A percentile compares a stretch with the other conserved stretches of the same genome.
These are phyloP conservation scores for Porphyrio hochstetteri DNA, from an alignment of 2,113 vertebrate genomes.

Conservation along the genomic window DNA sequence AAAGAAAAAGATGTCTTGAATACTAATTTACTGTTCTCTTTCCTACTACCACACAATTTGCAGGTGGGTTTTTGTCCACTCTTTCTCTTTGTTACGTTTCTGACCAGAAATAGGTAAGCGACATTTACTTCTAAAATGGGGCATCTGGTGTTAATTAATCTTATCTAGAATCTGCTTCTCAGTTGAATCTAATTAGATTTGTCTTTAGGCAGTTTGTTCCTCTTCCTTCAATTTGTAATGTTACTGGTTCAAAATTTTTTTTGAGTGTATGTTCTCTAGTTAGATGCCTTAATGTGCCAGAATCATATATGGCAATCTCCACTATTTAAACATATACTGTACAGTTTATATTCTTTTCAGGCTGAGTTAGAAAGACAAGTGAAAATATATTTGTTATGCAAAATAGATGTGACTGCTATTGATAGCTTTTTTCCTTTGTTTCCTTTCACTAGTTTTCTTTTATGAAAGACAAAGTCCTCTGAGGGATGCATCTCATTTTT, in stretches of 20 bases:
- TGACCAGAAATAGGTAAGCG: neutral
- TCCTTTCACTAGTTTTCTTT: neutral
- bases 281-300: neutral
- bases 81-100: neutral
- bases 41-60: neutral
- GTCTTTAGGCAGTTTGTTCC: neutral
- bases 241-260: neutral
- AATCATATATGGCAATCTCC: neutral
- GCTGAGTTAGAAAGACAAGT: neutral
- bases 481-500: neutral
- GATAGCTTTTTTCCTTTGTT: neutral
- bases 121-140: neutral
- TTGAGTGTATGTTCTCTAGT: neutral
- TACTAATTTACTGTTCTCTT: neutral
- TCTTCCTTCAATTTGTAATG: neutral
- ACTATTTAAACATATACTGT: neutral
- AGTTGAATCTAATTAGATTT: neutral
- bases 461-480: neutral
- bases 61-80: neutral
- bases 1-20: neutral
- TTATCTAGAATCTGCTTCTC: slow-evolving; percentile 1
- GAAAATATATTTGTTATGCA: neutral
- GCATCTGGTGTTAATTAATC: slow-evolving; percentile 8
- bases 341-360: neutral
- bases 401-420: neutral